Evolutionary conservation across 2,888 invertebrate genomes (phyloP).

Genomic region (Chorisops tibialis): DNA sequence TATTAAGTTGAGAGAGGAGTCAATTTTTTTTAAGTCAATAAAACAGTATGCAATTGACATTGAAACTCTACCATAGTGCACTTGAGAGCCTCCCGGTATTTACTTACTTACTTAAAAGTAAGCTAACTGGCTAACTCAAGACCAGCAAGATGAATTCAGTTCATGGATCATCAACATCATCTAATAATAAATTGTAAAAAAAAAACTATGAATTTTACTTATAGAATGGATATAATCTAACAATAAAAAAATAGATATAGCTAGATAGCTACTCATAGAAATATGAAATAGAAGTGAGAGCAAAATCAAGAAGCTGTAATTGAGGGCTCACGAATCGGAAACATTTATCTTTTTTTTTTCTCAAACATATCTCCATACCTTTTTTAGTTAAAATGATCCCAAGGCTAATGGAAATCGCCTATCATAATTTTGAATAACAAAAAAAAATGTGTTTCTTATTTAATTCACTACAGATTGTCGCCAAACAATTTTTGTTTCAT

Average conservation of each 20-base stretch:
- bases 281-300: neutral
- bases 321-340: conserved; percentile 22
- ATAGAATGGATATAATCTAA: too few species aligned
- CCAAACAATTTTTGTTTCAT: too few species aligned
- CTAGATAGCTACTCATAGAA: neutral
- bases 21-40: neutral
- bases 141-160: neutral
- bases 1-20: neutral
- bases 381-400: too few species aligned
- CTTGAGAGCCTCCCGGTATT: neutral
- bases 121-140: neutral
- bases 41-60: neutral
- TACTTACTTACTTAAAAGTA: neutral
- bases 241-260: neutral
- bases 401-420: too few species aligned
- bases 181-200: neutral
- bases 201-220: too few species aligned
- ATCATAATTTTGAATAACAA: neutral
- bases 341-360: conserved; percentile 18
- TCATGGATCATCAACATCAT: conserved; percentile 4
- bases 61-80: neutral
- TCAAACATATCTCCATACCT: neutral
- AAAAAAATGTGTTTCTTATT: neutral
- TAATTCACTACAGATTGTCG: neutral
- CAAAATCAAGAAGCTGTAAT: conserved; percentile 5